Evolutionary conservation across 2,113 vertebrate genomes (phyloP).

Genomic region (Steatornis caripensis): DNA sequence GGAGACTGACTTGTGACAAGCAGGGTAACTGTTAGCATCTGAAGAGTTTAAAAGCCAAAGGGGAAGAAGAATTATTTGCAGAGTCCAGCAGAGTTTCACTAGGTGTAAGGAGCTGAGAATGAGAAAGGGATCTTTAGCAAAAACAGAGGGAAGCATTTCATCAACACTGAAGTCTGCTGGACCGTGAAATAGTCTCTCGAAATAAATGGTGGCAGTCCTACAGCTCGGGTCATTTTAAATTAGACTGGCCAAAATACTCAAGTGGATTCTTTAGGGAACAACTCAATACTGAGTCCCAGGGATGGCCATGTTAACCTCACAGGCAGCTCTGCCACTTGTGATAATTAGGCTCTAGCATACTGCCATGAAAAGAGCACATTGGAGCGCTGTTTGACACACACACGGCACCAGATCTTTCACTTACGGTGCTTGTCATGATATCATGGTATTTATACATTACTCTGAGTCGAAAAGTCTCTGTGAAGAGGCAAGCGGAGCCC

Average conservation of each 20-base stretch:
- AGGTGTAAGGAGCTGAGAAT: not conserved
- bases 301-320: not conserved
- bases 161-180: constrained; percentile 17
- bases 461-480: not conserved
- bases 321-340: not conserved
- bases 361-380: not conserved
- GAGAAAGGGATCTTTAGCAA: constrained; percentile 39
- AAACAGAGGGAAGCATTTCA: constrained; percentile 45
- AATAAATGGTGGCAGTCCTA: constrained; percentile 36
- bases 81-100: not conserved
- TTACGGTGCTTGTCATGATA: not conserved
- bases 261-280: not conserved
- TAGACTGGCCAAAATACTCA: not conserved
- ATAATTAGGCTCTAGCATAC: not conserved
- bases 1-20: not conserved
- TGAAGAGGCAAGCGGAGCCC: not conserved
- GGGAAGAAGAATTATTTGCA: constrained; percentile 37
- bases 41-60: constrained; percentile 19
- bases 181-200: constrained; percentile 30
- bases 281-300: not conserved
- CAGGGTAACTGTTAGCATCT: not conserved
- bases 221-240: constrained; percentile 16
- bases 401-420: not conserved
- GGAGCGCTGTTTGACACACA: not conserved
- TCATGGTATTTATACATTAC: not conserved